Conservation (phyloP, 2,113 vertebrate species). For the Silurus glanis region DNA sequence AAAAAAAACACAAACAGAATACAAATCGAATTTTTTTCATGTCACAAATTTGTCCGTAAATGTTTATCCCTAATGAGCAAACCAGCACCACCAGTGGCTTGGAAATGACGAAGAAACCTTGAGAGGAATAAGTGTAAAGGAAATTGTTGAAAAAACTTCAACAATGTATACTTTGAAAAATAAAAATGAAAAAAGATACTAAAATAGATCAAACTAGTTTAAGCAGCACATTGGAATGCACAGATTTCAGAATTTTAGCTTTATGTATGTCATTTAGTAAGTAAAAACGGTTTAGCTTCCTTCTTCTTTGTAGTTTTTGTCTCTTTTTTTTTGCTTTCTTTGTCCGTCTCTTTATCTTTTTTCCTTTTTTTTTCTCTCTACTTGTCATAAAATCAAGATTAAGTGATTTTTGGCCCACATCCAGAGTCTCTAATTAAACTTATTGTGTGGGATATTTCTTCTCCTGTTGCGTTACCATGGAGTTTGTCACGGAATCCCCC, state of each 20-base stretch:
- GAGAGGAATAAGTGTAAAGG: background rate
- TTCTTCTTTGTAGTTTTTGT: background rate
- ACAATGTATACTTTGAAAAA: background rate
- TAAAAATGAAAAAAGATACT: background rate
- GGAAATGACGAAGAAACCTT: no score
- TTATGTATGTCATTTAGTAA: background rate
- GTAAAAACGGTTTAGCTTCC: background rate
- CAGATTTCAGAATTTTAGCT: background rate
- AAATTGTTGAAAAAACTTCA: background rate
- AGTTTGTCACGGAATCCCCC: slow-evolving; percentile 56
- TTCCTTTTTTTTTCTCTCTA: background rate
- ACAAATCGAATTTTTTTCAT: no score
- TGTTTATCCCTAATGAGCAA: no score
- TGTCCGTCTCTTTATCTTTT: slow-evolving; percentile 2
- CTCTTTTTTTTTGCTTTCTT: background rate
- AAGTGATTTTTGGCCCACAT: slow-evolving; percentile 37
- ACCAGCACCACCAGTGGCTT: no score
- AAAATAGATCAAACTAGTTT: background rate
- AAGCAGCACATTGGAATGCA: background rate
- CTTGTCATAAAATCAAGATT: slow-evolving; percentile 36
- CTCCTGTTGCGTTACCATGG: slow-evolving; percentile 49
- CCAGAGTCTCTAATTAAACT: slow-evolving; percentile 63
- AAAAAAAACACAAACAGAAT: no score
- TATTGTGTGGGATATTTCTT: slow-evolving; percentile 64
- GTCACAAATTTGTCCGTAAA: no score